Conservation (phyloP, 1,140 invertebrate genomes). For the Calephelis nemesis region DNA sequence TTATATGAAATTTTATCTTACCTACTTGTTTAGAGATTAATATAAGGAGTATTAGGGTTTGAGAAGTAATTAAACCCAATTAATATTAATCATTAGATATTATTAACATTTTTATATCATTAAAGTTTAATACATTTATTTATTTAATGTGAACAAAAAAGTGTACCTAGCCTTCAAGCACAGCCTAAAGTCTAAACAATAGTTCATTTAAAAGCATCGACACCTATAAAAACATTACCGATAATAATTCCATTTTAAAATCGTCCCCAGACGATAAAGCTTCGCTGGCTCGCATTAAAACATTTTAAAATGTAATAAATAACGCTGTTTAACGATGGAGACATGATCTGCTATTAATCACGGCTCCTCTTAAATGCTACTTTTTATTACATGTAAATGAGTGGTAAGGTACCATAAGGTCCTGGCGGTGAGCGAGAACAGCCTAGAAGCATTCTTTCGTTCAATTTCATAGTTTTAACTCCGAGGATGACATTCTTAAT, state of each 20-base stretch:
- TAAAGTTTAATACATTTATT: too few species aligned
- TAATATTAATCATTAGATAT: too few species aligned
- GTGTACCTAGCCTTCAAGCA: neutral
- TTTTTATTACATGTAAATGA: conserved; percentile 49
- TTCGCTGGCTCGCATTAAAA: conserved; percentile 55
- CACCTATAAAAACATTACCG: conserved; percentile 35
- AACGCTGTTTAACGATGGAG: conserved; percentile 56
- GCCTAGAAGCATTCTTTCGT: too few species aligned
- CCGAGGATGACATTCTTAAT: too few species aligned
- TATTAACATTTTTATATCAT: too few species aligned
- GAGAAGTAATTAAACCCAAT: too few species aligned
- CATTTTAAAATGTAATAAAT: conserved; percentile 74
- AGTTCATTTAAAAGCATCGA: conserved; percentile 20
- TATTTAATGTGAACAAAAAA: too few species aligned
- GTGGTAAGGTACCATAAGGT: conserved; percentile 32
- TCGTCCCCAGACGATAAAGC: conserved; percentile 36
- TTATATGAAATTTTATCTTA: too few species aligned
- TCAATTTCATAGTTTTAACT: too few species aligned
- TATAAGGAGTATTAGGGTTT: too few species aligned
- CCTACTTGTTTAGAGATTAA: too few species aligned
- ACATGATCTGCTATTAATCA: conserved; percentile 63
- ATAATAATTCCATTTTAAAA: conserved; percentile 36
- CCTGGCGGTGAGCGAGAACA: neutral
- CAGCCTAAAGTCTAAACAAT: conserved; percentile 19
- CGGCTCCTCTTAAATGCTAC: conserved; percentile 40